Evolutionary conservation across 2,888 invertebrate genomes (phyloP).

Genomic region (Tyria jacobaeae): DNA sequence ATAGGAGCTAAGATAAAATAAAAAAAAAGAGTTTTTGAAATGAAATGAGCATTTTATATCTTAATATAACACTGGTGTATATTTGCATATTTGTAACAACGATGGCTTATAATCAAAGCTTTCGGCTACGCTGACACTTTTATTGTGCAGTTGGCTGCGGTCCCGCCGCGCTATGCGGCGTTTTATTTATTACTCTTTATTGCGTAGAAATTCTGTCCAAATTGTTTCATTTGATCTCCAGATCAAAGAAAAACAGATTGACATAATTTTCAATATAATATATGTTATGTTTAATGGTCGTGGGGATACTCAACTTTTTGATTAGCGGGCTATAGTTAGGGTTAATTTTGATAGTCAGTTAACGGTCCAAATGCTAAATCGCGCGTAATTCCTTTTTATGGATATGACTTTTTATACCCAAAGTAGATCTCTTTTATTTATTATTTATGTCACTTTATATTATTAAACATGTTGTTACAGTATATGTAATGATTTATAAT

Average conservation of each 20-base stretch:
- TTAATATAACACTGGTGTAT: constrained; percentile 31
- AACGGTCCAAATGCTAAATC: constrained; percentile 20
- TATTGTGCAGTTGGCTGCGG: constrained; percentile 50
- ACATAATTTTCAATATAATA: constrained; percentile 46
- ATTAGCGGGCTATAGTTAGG: constrained; percentile 36
- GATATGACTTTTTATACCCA: constrained; percentile 10
- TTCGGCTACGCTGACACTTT: constrained; percentile 50
- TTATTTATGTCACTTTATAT: constrained; percentile 9
- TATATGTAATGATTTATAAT: neutral
- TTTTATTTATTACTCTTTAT: constrained; percentile 49
- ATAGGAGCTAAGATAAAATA: constrained; percentile 24
- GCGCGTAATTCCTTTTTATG: constrained; percentile 21
- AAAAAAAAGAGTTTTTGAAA: constrained; percentile 16
- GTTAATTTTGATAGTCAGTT: constrained; percentile 30
- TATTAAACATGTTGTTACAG: constrained; percentile 1
- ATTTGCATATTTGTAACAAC: constrained; percentile 48
- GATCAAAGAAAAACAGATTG: constrained; percentile 49
- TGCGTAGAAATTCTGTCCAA: constrained; percentile 47
- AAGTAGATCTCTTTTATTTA: constrained; percentile 9
- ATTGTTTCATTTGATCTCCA: constrained; percentile 52
- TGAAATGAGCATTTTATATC: constrained; percentile 35
- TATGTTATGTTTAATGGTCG: constrained; percentile 35
- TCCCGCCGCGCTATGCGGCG: constrained; percentile 36
- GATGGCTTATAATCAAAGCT: constrained; percentile 49
- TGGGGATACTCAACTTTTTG: constrained; percentile 27